Evolutionary conservation across 2,888 invertebrate genomes (phyloP).

Genomic region (Polymixis flavicincta): DNA sequence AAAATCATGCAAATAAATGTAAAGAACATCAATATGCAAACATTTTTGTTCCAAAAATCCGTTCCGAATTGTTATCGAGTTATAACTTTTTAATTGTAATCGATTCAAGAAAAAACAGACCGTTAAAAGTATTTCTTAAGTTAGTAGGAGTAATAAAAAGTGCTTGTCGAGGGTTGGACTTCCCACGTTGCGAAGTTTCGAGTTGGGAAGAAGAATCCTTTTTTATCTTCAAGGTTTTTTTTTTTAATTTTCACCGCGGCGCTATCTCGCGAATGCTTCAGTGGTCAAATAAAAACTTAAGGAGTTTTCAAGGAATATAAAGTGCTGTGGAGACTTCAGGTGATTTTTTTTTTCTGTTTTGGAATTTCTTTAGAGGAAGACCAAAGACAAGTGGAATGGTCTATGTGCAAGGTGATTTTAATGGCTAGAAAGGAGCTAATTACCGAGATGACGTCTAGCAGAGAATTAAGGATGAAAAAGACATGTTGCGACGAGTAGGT

Average conservation of each 20-base stretch:
- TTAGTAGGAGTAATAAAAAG: conserved; percentile 73
- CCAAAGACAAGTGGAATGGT: too few relatives aligned
- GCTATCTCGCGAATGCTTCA: conserved; percentile 91
- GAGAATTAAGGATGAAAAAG: neutral
- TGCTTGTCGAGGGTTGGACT: conserved; percentile 58
- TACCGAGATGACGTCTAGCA: neutral
- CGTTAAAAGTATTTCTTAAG: conserved; percentile 67
- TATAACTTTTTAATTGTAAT: conserved; percentile 71
- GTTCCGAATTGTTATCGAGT: conserved; percentile 59
- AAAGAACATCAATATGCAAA: conserved; percentile 52
- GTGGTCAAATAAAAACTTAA: conserved; percentile 91
- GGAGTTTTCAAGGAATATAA: conserved; percentile 84
- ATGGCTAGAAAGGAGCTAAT: neutral
- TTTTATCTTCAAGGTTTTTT: conserved; percentile 78
- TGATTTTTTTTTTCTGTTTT: neutral
- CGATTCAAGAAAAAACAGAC: conserved; percentile 70
- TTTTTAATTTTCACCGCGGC: conserved; percentile 89
- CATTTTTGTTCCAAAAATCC: conserved; percentile 37
- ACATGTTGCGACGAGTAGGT: accelerated
- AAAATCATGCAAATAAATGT: conserved; percentile 34
- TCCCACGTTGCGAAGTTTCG: conserved; percentile 73
- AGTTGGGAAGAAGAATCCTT: conserved; percentile 72
- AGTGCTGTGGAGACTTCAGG: conserved; percentile 62
- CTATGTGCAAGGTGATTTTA: too few relatives aligned
- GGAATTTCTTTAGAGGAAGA: neutral